Percentiles rank a stretch among this genome's conserved stretches.
These are phyloP conservation scores for Stratiomys singularior DNA, from an alignment of 2,888 invertebrate species.

Conservation along the genomic window DNA sequence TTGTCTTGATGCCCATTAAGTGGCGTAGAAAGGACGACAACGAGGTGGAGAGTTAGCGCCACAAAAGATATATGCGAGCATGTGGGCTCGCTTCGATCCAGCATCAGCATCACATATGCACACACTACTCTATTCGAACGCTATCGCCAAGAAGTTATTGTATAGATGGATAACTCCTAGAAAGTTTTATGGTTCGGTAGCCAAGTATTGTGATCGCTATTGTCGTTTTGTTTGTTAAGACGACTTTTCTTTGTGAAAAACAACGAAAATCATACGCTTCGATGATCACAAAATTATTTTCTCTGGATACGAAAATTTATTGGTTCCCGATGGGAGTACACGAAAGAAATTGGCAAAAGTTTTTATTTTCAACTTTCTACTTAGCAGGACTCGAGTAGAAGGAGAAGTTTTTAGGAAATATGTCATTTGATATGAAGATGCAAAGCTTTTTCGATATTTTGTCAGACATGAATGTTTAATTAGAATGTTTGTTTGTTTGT, in stretches of 20 bases:
- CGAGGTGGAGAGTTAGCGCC: neutral
- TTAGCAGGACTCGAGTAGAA: slow-evolving; percentile 5
- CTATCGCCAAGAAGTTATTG: slow-evolving; percentile 12
- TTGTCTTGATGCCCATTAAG: neutral
- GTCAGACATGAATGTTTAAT: neutral
- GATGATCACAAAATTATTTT: slow-evolving; percentile 51
- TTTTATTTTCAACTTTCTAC: slow-evolving; percentile 37
- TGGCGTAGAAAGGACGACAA: neutral
- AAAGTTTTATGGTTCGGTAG: slow-evolving; percentile 52
- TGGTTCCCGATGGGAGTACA: slow-evolving; percentile 42
- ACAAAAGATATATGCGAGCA: slow-evolving; percentile 26
- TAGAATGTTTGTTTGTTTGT: neutral
- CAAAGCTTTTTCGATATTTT: slow-evolving; percentile 25
- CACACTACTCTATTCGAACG: neutral
- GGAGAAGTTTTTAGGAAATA: slow-evolving; percentile 9
- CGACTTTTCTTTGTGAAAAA: slow-evolving; percentile 44
- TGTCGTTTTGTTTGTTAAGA: slow-evolving; percentile 44
- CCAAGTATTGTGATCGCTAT: slow-evolving; percentile 47
- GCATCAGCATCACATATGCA: slow-evolving; percentile 31
- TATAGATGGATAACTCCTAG: slow-evolving; percentile 44
- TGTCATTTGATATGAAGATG: slow-evolving; percentile 12
- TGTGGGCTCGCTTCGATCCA: neutral
- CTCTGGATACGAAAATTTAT: slow-evolving; percentile 47
- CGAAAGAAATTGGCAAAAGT: slow-evolving; percentile 35
- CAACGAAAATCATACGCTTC: slow-evolving; percentile 49